Base-by-base conservation (phyloP, 1,140 invertebrate species). In the Danaus melanippus region DNA sequence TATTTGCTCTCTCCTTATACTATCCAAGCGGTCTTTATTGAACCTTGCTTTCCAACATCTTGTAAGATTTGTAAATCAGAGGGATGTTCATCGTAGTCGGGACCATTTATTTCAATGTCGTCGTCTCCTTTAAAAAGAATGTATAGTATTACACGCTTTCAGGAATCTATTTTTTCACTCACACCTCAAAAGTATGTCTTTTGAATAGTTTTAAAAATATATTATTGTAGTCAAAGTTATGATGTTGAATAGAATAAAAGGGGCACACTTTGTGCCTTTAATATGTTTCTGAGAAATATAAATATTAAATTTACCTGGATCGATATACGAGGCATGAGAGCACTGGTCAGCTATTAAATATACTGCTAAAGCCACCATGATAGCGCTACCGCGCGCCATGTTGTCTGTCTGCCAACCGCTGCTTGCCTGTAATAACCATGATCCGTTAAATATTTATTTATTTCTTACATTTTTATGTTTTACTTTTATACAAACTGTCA, bases 41-140 rank as follows among this genome's bases (percentile, higher is more conserved):
- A 9, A 84, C 82, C n/a, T 76, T 56, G 84, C 82, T 85, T 85
- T 53, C 80, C 80, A 60, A 85, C 76, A 67, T 82, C 79, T 59
- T 78, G 77, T n/a, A 84, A 56, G 58, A 81, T 48, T 53, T 84
- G 82, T 56, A 84, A 50, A 52, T 81, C 80, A 8, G 69, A 69
- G 8, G 74, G 76, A 51, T 84, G 80, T 21, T 80, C 82, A 2
- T 71, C 78, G 55, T 83, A 85, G 46, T 85, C 82, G 10, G 76
- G 60, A 43, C 72, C 55, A 50, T 67, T 78, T 50, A 82, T 63
- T 58, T 85, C 79, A 11, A 84, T 64, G 55, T 85, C 82, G 47
- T 84, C 73, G 58, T 85, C 82, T 51, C 79, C 82, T 85, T 64
- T 46, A 56, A 45, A 73, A 40, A 61, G 59, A 55, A 41, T 42